Evolutionary conservation across 2,888 invertebrate species (phyloP).

Genomic region (Drosophila borealis): DNA sequence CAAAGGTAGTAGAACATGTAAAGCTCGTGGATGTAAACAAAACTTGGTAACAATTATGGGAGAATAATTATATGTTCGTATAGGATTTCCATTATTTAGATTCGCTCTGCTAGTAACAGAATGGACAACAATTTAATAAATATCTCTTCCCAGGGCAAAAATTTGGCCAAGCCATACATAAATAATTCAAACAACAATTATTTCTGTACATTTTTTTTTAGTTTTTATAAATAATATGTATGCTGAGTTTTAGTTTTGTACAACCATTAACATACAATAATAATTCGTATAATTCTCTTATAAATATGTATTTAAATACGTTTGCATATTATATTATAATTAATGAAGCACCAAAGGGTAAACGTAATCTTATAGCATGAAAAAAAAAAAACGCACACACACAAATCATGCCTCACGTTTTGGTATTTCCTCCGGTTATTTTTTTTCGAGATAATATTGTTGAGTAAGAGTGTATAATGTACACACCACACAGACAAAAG

Average conservation of each 20-base stretch:
- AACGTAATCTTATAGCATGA: constrained; percentile 17
- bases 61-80: no score
- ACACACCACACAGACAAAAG: neutral
- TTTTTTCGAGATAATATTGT: constrained; percentile 21
- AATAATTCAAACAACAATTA: neutral
- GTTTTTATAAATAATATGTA: constrained; percentile 30
- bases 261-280: neutral
- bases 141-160: no score
- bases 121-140: no score
- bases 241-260: neutral
- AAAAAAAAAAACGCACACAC: neutral
- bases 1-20: no score
- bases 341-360: constrained; percentile 15
- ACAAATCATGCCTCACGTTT: constrained; percentile 34
- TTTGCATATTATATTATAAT: neutral
- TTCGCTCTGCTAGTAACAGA: no score
- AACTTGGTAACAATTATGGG: no score
- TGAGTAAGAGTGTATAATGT: constrained; percentile 4
- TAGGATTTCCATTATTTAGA: no score
- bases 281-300: constrained; percentile 8
- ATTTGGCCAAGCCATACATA: no score
- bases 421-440: constrained; percentile 18
- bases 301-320: constrained; percentile 14
- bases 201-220: neutral
- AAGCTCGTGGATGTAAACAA: neutral